phyloP scores from a whole-genome alignment of 2,888 invertebrate species.

The Clitarchus hookeri region DNA sequence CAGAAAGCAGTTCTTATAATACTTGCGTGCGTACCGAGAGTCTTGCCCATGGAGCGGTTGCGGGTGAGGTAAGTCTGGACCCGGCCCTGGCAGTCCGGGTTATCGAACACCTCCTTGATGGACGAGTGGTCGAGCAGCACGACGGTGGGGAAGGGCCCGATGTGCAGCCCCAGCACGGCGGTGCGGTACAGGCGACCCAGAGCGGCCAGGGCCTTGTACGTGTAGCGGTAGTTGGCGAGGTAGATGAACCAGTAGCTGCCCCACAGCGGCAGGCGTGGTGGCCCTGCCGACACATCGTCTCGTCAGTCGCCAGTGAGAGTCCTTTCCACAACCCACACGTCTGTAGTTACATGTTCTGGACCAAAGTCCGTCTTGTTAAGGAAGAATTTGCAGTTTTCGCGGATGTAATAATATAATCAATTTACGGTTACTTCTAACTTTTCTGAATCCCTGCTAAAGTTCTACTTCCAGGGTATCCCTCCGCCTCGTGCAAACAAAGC shows the following conservation, averaged over 20 bases:
- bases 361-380: no score
- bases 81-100: constrained; percentile 67
- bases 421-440: no score
- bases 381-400: no score
- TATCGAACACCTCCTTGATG: constrained; percentile 62
- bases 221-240: constrained; percentile 58
- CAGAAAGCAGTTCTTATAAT: no score
- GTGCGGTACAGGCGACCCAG: constrained; percentile 63
- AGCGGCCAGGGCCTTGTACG: constrained; percentile 58
- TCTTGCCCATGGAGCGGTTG: constrained; percentile 58
- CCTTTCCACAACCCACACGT: no score
- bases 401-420: no score
- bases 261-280: constrained; percentile 65
- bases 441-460: no score
- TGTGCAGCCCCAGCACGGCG: constrained; percentile 62
- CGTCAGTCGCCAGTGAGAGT: no score
- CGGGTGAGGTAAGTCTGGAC: constrained; percentile 57
- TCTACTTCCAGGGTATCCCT: no score
- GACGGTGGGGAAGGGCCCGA: constrained; percentile 59
- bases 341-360: no score
- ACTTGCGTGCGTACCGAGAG: not conserved
- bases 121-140: constrained; percentile 60
- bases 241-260: constrained; percentile 66
- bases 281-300: constrained; percentile 55
- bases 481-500: no score